Conservation (phyloP, 2,888 invertebrate genomes). For the Campoplex nolae region DNA sequence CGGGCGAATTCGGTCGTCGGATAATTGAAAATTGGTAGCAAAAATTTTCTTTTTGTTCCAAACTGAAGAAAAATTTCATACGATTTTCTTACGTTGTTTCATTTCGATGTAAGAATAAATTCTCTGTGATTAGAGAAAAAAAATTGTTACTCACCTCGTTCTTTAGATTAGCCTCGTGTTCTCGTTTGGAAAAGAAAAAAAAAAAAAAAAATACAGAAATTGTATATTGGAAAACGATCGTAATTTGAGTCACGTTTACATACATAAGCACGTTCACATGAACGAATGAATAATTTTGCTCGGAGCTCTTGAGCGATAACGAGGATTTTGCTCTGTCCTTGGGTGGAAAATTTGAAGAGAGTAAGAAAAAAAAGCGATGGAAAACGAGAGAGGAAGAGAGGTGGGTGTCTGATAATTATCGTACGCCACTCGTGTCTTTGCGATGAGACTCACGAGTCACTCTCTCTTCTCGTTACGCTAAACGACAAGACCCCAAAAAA, state of each 20-base stretch:
- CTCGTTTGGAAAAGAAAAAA: too few relatives aligned
- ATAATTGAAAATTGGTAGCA: too few relatives aligned
- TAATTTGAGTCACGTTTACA: neutral
- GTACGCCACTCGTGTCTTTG: conserved; percentile 63
- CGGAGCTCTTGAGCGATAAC: conserved; percentile 67
- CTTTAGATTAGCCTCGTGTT: too few relatives aligned
- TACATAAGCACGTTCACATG: neutral
- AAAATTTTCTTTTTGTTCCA: too few relatives aligned
- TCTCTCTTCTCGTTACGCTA: conserved; percentile 57
- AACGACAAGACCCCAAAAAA: conserved; percentile 52
- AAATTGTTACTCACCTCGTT: too few relatives aligned
- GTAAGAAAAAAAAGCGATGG: conserved; percentile 18
- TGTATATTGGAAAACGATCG: neutral
- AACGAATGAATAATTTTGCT: conserved; percentile 9
- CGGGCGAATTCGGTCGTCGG: too few relatives aligned
- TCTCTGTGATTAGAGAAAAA: too few relatives aligned
- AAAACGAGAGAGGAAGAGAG: conserved; percentile 1
- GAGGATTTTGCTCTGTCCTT: conserved; percentile 71
- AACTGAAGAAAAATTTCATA: too few relatives aligned
- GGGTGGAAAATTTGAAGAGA: conserved; percentile 16
- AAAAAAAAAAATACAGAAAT: too few relatives aligned
- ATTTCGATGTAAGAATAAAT: too few relatives aligned
- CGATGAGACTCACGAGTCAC: conserved; percentile 5
- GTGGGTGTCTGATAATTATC: conserved; percentile 77
- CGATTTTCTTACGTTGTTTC: too few relatives aligned